phyloP scores from a whole-genome alignment of 2,888 invertebrate species.

The Xestia sexstrigata region DNA sequence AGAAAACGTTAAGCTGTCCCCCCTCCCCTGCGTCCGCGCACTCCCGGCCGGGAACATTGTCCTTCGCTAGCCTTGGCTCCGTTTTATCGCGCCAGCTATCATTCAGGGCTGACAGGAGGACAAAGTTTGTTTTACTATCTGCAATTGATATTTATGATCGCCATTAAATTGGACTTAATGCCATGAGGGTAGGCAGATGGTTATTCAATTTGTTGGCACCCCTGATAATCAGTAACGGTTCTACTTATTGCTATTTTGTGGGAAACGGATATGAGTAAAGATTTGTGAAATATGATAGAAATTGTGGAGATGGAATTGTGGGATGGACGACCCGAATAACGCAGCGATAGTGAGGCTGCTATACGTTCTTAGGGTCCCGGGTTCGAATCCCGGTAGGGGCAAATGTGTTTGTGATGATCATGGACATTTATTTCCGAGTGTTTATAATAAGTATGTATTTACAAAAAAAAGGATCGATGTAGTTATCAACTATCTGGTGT shows the following conservation, averaged over 20 bases:
- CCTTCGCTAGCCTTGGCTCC: conserved; percentile 88
- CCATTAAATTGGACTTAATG: conserved; percentile 43
- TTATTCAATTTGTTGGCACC: conserved; percentile 57
- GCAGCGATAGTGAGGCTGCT: too few species aligned
- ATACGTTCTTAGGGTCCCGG: too few species aligned
- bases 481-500: too few species aligned
- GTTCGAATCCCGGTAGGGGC: too few species aligned
- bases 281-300: background rate
- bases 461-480: too few species aligned
- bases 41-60: conserved; percentile 81
- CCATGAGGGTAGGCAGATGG: conserved; percentile 57
- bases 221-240: conserved; percentile 51
- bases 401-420: too few species aligned
- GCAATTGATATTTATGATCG: conserved; percentile 77
- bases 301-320: background rate
- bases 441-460: too few species aligned
- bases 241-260: conserved; percentile 27
- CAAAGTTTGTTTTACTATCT: conserved; percentile 68
- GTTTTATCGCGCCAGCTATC: conserved; percentile 76
- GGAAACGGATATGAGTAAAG: conserved; percentile 3
- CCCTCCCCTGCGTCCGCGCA: conserved; percentile 41
- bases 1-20: background rate
- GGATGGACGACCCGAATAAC: too few species aligned
- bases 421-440: too few species aligned
- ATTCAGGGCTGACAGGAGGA: conserved; percentile 76